A percentile compares a stretch with the other conserved stretches of the same genome.
phyloP scores from a whole-genome alignment of 2,797 vertebrate species.

The Spondyliosoma cantharus region DNA sequence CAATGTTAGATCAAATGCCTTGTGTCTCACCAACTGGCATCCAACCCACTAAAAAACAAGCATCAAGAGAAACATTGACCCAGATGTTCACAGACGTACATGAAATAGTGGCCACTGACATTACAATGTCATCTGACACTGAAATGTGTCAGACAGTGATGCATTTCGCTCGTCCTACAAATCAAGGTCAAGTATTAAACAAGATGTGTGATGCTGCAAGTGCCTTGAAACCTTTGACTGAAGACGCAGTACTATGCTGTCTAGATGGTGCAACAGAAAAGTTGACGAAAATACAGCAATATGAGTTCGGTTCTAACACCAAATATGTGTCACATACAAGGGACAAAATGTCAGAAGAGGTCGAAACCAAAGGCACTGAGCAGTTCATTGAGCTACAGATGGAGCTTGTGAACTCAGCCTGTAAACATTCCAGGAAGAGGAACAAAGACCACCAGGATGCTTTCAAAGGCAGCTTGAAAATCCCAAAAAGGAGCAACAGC shows the following conservation, averaged over 20 bases:
- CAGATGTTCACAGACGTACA: slow-evolving; percentile 26
- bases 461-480: slow-evolving; percentile 75
- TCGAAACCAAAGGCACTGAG: slow-evolving; percentile 59
- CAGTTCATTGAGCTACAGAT: slow-evolving; percentile 36
- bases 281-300: slow-evolving; percentile 28
- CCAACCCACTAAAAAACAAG: slow-evolving; percentile 16
- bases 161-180: slow-evolving; percentile 18
- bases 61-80: slow-evolving; percentile 37
- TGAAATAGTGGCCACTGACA: slow-evolving; percentile 15
- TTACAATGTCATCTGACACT: slow-evolving; percentile 21
- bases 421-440: slow-evolving; percentile 80
- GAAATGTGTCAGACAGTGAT: slow-evolving; percentile 40
- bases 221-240: slow-evolving; percentile 25
- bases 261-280: slow-evolving; percentile 22
- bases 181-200: slow-evolving; percentile 13
- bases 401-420: slow-evolving; percentile 58
- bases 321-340: slow-evolving; percentile 48
- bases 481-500: slow-evolving; percentile 76
- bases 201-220: slow-evolving; percentile 11
- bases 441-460: slow-evolving; percentile 75
- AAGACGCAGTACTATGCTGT: slow-evolving; percentile 28
- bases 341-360: slow-evolving; percentile 32
- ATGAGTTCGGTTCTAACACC: slow-evolving; percentile 39
- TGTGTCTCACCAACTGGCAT: slow-evolving; percentile 34
- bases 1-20: slow-evolving; percentile 6